Conservation (phyloP, 2,888 invertebrate species). For the Halictus ligatus region DNA sequence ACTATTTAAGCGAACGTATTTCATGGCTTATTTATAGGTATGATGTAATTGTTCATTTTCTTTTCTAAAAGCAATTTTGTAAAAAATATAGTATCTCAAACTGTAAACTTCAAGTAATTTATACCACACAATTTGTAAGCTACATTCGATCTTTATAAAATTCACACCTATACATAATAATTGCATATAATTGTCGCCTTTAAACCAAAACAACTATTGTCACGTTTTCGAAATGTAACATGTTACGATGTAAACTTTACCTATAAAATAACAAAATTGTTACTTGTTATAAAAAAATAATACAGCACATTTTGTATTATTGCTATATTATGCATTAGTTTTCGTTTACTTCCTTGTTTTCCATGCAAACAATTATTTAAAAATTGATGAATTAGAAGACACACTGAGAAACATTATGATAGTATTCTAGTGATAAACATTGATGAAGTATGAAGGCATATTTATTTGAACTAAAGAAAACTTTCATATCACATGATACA, state of each 20-base stretch:
- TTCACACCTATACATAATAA: too few species aligned
- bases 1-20: neutral
- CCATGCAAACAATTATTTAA: neutral
- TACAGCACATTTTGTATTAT: conserved; percentile 25
- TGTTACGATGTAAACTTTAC: neutral
- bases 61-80: neutral
- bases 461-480: neutral
- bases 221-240: neutral
- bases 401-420: neutral
- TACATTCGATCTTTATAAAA: neutral
- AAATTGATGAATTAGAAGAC: neutral
- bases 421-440: conserved; percentile 11
- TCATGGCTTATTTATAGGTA: neutral
- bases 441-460: neutral
- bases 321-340: neutral
- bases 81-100: neutral
- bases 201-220: neutral
- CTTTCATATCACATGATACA: neutral
- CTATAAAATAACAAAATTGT: conserved; percentile 2
- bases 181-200: neutral
- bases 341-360: neutral
- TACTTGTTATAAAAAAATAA: conserved; percentile 35
- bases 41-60: neutral
- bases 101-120: neutral
- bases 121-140: neutral